A percentile compares a stretch with the other conserved stretches of the same genome.
phyloP scores from a whole-genome alignment of 2,888 invertebrate genomes.

The Aporophyla lueneburgensis region DNA sequence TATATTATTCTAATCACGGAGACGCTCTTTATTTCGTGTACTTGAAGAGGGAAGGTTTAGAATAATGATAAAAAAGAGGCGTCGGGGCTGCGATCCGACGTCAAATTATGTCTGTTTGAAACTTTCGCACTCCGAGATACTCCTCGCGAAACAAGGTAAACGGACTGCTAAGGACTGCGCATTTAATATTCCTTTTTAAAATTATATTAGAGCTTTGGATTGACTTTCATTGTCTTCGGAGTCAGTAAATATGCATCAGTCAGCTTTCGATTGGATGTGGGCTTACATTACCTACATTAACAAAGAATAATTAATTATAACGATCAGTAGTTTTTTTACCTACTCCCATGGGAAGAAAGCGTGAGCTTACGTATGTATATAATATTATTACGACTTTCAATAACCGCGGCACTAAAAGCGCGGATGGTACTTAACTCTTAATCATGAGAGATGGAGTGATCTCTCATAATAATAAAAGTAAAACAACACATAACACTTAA shows the following conservation, averaged over 20 bases:
- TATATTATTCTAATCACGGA: slow-evolving; percentile 69
- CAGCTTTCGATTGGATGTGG: background rate
- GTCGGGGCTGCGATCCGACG: slow-evolving; percentile 54
- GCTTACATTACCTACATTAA: background rate
- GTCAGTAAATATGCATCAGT: slow-evolving; percentile 1
- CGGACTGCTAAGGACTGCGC: slow-evolving; percentile 3
- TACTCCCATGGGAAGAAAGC: background rate
- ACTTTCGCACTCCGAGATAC: slow-evolving; percentile 44
- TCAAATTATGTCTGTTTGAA: slow-evolving; percentile 61
- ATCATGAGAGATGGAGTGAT: no score
- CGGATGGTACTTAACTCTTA: background rate
- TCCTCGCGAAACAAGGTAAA: slow-evolving; percentile 27
- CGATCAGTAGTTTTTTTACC: background rate
- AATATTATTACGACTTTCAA: background rate
- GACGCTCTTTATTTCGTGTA: slow-evolving; percentile 63
- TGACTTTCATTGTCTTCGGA: slow-evolving; percentile 31
- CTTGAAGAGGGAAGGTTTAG: slow-evolving; percentile 59
- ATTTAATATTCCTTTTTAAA: slow-evolving; percentile 40
- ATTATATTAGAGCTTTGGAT: slow-evolving; percentile 20
- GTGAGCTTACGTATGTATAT: no score
- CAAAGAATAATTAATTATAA: background rate
- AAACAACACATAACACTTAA: no score
- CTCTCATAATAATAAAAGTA: background rate
- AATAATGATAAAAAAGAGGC: slow-evolving; percentile 67
- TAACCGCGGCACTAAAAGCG: background rate